phyloP scores from a whole-genome alignment of 2,888 invertebrate genomes.

The Phortica okadai region DNA sequence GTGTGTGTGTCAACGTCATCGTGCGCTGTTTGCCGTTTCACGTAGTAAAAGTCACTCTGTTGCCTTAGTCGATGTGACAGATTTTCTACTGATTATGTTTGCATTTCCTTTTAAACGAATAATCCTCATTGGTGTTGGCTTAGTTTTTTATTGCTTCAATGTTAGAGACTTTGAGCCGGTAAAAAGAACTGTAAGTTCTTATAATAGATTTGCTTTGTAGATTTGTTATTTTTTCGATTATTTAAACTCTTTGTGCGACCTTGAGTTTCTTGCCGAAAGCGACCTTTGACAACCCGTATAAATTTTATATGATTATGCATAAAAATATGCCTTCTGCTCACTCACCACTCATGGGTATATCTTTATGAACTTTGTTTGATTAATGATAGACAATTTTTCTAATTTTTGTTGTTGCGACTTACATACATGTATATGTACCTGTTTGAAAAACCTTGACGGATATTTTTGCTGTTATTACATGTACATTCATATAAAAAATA shows the following conservation, averaged over 20 bases:
- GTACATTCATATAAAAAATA: neutral
- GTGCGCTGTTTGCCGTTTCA: neutral
- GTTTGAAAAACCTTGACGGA: neutral
- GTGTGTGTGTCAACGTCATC: neutral
- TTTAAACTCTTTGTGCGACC: neutral
- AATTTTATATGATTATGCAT: no score
- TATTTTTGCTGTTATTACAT: neutral
- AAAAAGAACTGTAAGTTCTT: neutral
- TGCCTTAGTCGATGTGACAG: conserved; percentile 17
- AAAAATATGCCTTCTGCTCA: neutral
- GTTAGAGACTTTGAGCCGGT: no score
- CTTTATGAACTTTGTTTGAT: conserved; percentile 20
- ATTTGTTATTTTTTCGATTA: neutral
- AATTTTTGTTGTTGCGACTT: neutral
- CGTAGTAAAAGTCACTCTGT: conserved; percentile 45
- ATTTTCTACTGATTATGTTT: neutral
- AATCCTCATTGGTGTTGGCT: no score
- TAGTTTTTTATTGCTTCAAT: no score
- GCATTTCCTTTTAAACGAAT: neutral
- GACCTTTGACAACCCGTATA: no score
- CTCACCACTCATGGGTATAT: neutral
- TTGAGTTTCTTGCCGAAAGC: no score
- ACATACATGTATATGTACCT: neutral
- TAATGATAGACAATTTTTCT: conserved; percentile 24
- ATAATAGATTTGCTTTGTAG: no score